Evolutionary conservation across 2,797 vertebrate genomes (phyloP), one percentile per base, ranked within the genome.

Genomic region (Notoglanidium macrostoma): DNA sequence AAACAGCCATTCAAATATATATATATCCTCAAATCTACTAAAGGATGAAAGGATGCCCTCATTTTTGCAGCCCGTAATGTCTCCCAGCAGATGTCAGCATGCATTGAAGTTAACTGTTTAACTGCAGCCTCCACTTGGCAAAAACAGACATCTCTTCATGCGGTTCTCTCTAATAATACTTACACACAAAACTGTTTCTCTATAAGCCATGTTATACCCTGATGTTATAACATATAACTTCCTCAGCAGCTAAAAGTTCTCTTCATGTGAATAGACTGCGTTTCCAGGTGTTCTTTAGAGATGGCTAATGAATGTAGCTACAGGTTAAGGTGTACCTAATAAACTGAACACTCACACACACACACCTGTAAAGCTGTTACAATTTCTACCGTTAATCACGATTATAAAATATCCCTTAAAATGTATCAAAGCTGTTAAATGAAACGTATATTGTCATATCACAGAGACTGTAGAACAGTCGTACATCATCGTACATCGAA

Each of bases 31-130:
- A 55, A 77, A 46, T 15, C 35, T 17, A 46, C 15, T 32, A 63
- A 81, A 63, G 23, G 4, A 44, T 61, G 12, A 29, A 57, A 26
- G 21, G 68, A 51, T 11, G 19, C 12, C 15, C 5, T 59, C 44
- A 49, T 78, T 78, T 87, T 49, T 85, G 59, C 54, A 86, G 84
- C 57, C 49, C 44, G 40, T 23, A 55, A 26, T 74, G 29, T 89
- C 49, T 76, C 78, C 89, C 93, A 94, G 92, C 79, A 93, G 93
- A 92, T 91, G 94, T 93, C 93, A 93, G 89, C 90, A 57, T 79
- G 91, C 63, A 83, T 87, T 86, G 74, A 59, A 80, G 15, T 78
- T 57, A 26, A 23, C 44, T 23, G 40, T 72, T 44, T 72, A 74
- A 49, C 44, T 76, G 3, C 49, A 81, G 23, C 68, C 68, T 81